Base-by-base conservation (phyloP, 2,797 vertebrate species). In the Limosa lapponica region DNA sequence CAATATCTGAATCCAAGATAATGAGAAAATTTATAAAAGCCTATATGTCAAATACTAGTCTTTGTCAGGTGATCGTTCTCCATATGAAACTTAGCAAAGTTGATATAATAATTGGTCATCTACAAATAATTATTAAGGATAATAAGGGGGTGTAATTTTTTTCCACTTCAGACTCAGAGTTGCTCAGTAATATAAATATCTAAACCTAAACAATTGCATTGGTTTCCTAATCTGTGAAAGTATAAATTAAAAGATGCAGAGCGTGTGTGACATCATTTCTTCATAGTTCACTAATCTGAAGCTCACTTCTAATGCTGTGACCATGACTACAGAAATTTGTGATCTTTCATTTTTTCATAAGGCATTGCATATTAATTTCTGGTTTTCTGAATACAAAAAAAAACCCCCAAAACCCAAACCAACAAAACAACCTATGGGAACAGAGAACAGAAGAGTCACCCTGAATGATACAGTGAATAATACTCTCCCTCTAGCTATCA, bases 391-490 rank as follows among this genome's bases (percentile, higher is more conserved):
- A 64, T 48, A 25, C 1, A 59, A 7, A 2, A 27, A 24, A 39
- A 16, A 58, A 16, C 8, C 15, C 23, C 46, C 30, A 37, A 1
- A 1, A 5, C 7, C 4, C 4, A 78, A 58, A 20, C 3, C 6
- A 75, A 43, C 2, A 28, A 66, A 73, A 34, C 4, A 71, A 11
- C 12, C 37, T 17, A 28, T 32, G n/a, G n/a, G 18, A 69, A 44
- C 17, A 67, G n/a, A 61, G 15, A 85, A 46, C 23, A 81, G 32
- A 46, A 46, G 3, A 30, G 6, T 62, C 14, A 58, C 22, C 3
- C 28, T 32, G 73, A 81, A 9, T 27, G 23, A 54, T 18, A 4
- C 11, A 51, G 27, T 58, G 9, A 58, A 4, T 58, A 78, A 52
- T 49, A 66, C 4, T 62, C 7, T 49, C 19, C 14, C 19, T 64